Evolutionary conservation across 2,797 vertebrate genomes (phyloP), one percentile per base, ranked within the genome.

Genomic region (Tapirus indicus): DNA sequence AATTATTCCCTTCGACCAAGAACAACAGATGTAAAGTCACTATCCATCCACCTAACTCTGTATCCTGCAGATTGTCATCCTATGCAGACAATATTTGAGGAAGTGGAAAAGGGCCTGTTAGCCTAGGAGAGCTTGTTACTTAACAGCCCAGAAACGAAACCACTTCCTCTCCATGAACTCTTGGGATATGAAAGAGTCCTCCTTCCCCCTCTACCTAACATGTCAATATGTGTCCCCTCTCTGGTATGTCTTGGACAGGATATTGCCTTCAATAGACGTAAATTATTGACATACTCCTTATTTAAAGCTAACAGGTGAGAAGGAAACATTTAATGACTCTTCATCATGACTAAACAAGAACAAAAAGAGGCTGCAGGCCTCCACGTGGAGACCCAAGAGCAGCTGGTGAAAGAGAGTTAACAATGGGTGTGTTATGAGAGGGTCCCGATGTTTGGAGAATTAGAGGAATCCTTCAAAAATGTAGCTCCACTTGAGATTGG

Each of bases 111-210:
- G 17, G 41, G 49, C 1, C 20, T 66, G 47, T 89, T 54, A 62
- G 47, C 75, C 35, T 71, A 88, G n/a, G 17, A 56, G 2, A 93
- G 35, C 66, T 49, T 27, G 58, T 72, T 87, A 82, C 38, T 85
- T 88, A 82, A 52, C 13, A 95, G 74, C 41, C 66, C 89, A 82
- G 25, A 78, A 84, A 89, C 11, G n/a, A 96, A 93, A 92, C 27
- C 66, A 69, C 75, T 93, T 97, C 87, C 75, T 72, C 29, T 49
- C 82, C 52, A 44, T 17, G 35, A 93, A 88, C 41, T 69, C 32
- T 80, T 58, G 9, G 58, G 79, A 29, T 32, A n/a, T 11, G 58
- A 90, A 60, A 78, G 25, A 90, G 27, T 38, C 47, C 38, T 29
- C 35, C 6, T 7, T 17, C 10, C 38, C 1, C 3, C 35, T 58